Conservation (phyloP, 2,113 vertebrate species). For the zebrafish (Danio rerio) region GRCz12tu NC_133181.1:30303501-30304000, state of each 20-base stretch:
- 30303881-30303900: no score
- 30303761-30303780: constrained; percentile 80
- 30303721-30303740: constrained; percentile 92
- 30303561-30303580: background rate
- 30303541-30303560: constrained; percentile 2
- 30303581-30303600: constrained; percentile 2
- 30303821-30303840: no score
- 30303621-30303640: constrained; percentile 23
- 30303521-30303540: constrained; percentile 2
- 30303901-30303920: no score
- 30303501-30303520: constrained; percentile 20
- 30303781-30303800: no score
- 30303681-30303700: constrained; percentile 93
- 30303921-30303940: no score
- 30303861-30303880: no score
- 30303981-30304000: no score
- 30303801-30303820: no score
- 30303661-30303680: constrained; percentile 94
- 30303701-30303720: constrained; percentile 93
- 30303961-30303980: no score
- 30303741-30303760: constrained; percentile 94
- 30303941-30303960: no score
- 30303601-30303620: constrained; percentile 28
- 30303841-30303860: no score
- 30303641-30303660: constrained; percentile 76